A percentile compares a stretch with the other conserved stretches of the same genome.
phyloP scores from a whole-genome alignment of 2,797 vertebrate species.

The Sarcoramphus papa region DNA sequence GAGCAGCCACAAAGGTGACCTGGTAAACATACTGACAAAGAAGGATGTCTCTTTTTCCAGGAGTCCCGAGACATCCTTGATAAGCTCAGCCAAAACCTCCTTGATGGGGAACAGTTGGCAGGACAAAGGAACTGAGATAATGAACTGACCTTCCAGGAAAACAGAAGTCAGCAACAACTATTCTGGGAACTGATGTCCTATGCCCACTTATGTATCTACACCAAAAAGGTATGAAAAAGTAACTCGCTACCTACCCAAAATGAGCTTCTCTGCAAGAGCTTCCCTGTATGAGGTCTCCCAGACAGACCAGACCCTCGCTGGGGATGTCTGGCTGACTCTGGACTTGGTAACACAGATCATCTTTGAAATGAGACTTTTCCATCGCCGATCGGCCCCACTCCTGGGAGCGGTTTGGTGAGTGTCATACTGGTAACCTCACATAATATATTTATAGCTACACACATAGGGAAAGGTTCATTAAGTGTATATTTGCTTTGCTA shows the following conservation, averaged over 20 bases:
- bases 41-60: background rate
- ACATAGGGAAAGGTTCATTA: background rate
- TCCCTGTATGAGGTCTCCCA: background rate
- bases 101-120: background rate
- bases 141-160: background rate
- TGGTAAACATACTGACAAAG: background rate
- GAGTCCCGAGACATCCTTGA: background rate
- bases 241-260: background rate
- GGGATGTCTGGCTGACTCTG: background rate
- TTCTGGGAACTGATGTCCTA: background rate
- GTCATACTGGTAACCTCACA: background rate
- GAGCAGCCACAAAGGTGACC: background rate
- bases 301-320: background rate
- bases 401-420: background rate
- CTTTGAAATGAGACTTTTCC: background rate
- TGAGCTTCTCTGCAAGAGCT: background rate
- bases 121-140: background rate
- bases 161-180: background rate
- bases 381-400: fast-evolving
- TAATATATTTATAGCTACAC: background rate
- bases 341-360: background rate
- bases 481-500: background rate
- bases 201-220: background rate
- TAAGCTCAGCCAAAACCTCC: background rate
- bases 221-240: background rate